Percentiles rank a stretch among this genome's conserved stretches.
Evolutionary conservation across 2,113 vertebrate genomes (phyloP).

Genomic region (Donacobius atricapilla): DNA sequence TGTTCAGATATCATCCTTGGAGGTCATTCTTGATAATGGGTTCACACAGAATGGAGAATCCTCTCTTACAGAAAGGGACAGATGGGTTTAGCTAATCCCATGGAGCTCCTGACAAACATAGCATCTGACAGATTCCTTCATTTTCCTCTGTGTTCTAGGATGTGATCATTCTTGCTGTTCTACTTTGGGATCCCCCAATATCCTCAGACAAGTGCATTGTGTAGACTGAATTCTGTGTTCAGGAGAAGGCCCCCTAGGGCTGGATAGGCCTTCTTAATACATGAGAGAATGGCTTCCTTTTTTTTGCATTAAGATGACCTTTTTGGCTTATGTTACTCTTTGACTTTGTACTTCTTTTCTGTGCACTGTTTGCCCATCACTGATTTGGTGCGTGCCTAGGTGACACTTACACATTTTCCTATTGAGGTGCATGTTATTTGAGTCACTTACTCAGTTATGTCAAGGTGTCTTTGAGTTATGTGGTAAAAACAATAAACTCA

Average conservation of each 20-base stretch:
- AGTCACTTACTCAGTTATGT: neutral
- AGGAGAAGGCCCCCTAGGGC: neutral
- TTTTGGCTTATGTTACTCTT: neutral
- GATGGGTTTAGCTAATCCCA: neutral
- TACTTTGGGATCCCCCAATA: neutral
- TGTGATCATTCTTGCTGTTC: neutral
- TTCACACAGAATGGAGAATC: neutral
- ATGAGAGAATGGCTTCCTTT: neutral
- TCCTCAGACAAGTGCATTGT: neutral
- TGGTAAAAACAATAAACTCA: neutral
- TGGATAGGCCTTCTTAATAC: neutral
- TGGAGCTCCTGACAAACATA: neutral
- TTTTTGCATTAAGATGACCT: neutral
- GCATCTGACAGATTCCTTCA: neutral
- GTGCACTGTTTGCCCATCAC: neutral
- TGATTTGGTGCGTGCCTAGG: neutral
- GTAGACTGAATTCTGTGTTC: neutral
- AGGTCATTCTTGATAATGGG: neutral
- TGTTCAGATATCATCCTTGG: neutral
- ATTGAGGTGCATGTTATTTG: neutral
- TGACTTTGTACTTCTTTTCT: neutral
- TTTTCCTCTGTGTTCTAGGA: neutral
- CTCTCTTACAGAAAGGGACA: neutral
- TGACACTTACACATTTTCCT: neutral
- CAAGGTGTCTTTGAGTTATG: neutral